Base-by-base conservation (phyloP, 2,113 vertebrate species). In the Xyrauchen texanus region DNA sequence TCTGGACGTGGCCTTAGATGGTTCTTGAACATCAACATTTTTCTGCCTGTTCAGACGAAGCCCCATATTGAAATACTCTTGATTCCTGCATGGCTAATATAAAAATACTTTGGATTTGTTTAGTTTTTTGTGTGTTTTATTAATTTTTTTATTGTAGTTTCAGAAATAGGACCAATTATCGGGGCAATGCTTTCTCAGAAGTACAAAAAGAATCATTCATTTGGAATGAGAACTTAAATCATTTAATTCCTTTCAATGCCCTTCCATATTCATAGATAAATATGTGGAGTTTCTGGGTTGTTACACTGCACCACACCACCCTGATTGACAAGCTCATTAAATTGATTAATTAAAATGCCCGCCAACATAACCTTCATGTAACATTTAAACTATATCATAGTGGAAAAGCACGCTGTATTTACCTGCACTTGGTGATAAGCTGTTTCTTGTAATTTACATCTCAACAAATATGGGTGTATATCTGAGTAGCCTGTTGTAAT, bases 361-460 rank as follows among this genome's bases (percentile, higher is more conserved):
- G 46, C 53, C 8, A 34, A 7, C 10, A 34, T 34, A 70, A 15
- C 55, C 52, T 70, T 55, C 58, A 60, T 21, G 70, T 70, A 63
- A 64, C 60, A 46, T 60, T 53, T 62, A 76, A 72, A 44, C 53
- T 34, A 60, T 11, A 64, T 44, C 16, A 78, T 51, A 11, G 66
- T 74, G 70, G 83, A 72, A 80, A 7, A 77, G 69, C 81, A 86
- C 21, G 80, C 72, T 83, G 86, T 52, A 79, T 76, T 82, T 51
- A 81, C 83, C 87, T 90, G 88, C 80, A 46, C 75, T 57, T 0
- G 44, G 80, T 83, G 90, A 92, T 93, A 91, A 90, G 84, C 66
- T 81, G 81, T 64, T 78, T 16, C n/a, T 61, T 75, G 83, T 88
- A 88, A 92, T 89, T 90, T 86, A 91, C 85, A 85, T 83, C 68